These are phyloP conservation scores for Pasiphila rectangulata DNA, from an alignment of 2,888 invertebrate genomes.

Conservation along the genomic window DNA sequence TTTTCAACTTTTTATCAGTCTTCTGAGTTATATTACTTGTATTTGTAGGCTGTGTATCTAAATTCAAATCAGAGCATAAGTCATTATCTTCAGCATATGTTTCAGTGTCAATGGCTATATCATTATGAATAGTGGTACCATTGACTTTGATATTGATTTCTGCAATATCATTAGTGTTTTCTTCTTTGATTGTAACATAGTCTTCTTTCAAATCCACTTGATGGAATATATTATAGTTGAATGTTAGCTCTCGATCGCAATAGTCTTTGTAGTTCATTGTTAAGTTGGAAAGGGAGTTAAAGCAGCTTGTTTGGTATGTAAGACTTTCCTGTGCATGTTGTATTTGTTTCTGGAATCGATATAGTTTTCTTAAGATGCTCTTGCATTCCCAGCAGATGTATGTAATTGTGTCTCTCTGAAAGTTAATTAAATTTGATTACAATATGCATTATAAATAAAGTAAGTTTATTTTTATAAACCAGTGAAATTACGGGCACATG, in stretches of 20 bases:
- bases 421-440: not conserved
- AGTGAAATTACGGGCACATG: no score
- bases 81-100: not conserved
- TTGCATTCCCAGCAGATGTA: constrained; percentile 37
- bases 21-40: no score
- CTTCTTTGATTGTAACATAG: not conserved
- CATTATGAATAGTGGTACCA: no score
- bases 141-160: not conserved
- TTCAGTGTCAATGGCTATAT: no score
- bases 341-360: constrained; percentile 31
- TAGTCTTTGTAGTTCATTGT: constrained; percentile 14
- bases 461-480: no score
- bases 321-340: constrained; percentile 17
- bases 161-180: not conserved
- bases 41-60: not conserved
- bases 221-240: not conserved
- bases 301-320: not conserved
- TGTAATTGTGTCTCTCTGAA: constrained; percentile 5
- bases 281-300: constrained; percentile 20
- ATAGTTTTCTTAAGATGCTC: constrained; percentile 26
- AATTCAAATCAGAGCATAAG: not conserved
- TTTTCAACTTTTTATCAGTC: not conserved
- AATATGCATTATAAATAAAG: no score
- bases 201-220: not conserved
- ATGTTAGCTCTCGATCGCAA: constrained; percentile 15